Conservation (phyloP, 2,113 vertebrate genomes). For the Mormyrus iriodes region DNA sequence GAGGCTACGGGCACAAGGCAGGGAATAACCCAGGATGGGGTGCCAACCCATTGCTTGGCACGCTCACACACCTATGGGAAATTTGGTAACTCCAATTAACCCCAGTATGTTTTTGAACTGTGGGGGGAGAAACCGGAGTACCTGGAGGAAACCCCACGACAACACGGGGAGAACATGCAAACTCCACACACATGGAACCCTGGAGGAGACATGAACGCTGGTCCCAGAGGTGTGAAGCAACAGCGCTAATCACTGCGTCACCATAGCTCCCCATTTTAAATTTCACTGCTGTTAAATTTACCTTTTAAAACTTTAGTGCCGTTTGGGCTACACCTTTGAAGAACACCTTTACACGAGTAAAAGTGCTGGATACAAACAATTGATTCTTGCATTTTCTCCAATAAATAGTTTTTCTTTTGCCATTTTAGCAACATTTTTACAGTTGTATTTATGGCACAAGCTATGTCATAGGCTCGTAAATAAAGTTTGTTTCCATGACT, state of each 20-base stretch:
- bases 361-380: not conserved
- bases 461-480: constrained; percentile 1
- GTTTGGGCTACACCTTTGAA: not conserved
- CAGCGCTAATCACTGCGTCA: not conserved
- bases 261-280: not conserved
- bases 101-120: too few relatives aligned
- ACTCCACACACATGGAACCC: too few relatives aligned
- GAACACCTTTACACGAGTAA: not conserved
- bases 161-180: too few relatives aligned
- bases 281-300: not conserved
- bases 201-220: not conserved
- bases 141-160: too few relatives aligned
- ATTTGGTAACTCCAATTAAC: too few relatives aligned
- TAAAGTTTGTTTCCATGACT: constrained; percentile 11
- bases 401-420: not conserved
- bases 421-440: not conserved
- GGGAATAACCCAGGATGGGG: too few relatives aligned
- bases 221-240: not conserved
- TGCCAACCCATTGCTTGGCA: too few relatives aligned
- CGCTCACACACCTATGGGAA: too few relatives aligned
- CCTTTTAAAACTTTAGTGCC: not conserved
- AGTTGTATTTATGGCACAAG: not conserved
- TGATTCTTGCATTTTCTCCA: not conserved
- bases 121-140: too few relatives aligned
- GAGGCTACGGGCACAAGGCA: too few relatives aligned